Evolutionary conservation across 2,797 vertebrate genomes (phyloP).

Genomic region (Aulostomus chinensis): DNA sequence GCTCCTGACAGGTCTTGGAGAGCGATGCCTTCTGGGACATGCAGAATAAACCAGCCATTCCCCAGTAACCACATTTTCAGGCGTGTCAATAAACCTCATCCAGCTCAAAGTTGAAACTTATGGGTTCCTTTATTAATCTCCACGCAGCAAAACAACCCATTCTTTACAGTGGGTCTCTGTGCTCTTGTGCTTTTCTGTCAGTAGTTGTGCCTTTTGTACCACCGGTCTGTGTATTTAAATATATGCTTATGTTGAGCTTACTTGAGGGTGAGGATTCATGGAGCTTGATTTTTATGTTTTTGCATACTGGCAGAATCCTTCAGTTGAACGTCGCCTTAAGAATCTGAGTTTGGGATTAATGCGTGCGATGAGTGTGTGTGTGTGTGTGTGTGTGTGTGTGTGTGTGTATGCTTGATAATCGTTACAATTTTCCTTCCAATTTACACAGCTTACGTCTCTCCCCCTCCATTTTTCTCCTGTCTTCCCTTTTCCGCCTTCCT

Average conservation of each 20-base stretch:
- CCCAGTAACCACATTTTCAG: background rate
- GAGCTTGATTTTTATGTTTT: constrained; percentile 12
- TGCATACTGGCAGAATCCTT: constrained; percentile 43
- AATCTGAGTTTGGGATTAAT: constrained; percentile 41
- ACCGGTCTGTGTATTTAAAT: constrained; percentile 27
- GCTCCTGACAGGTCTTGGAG: constrained; percentile 2
- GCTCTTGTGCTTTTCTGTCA: constrained; percentile 35
- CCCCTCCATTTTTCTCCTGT: constrained; percentile 23
- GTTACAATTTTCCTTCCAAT: constrained; percentile 36
- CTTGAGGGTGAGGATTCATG: constrained; percentile 35
- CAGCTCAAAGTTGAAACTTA: too few species aligned
- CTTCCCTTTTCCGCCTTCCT: constrained; percentile 21
- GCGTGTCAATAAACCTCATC: background rate
- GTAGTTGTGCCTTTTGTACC: constrained; percentile 7
- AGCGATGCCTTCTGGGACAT: constrained; percentile 7
- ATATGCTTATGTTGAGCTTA: constrained; percentile 28
- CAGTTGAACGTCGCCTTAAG: constrained; percentile 36
- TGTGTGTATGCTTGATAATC: constrained; percentile 26
- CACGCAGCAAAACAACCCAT: constrained; percentile 21
- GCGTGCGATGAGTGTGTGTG: constrained; percentile 6
- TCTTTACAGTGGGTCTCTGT: constrained; percentile 24
- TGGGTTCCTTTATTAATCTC: too few species aligned
- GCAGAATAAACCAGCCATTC: constrained; percentile 7
- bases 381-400: constrained; percentile 6
- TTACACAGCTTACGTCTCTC: constrained; percentile 31